Evolutionary conservation across 2,797 vertebrate genomes (phyloP), one percentile per base, ranked within the genome.

Genomic region (Enteromius treurensis): DNA sequence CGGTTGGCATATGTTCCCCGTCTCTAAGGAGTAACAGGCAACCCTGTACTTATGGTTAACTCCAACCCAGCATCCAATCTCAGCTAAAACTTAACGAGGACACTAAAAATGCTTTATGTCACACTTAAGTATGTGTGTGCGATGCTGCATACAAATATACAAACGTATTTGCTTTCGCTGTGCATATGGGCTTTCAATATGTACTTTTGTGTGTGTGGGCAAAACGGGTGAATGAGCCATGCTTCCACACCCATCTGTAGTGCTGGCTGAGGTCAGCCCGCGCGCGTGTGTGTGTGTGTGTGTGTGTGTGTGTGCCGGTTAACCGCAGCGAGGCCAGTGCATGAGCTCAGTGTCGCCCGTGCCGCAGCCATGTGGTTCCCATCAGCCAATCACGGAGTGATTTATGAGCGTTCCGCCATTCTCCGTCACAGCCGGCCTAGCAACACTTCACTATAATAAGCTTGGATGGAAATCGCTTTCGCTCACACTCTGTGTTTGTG

Each of bases 371-470:
- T 94, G 93, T 94, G 93, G 91, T 95, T 95, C 92, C 92, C 93
- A 94, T 95, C 93, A 93, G 91, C 93, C 90, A 93, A 93, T 94
- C 85, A 89, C 91, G 88, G 91, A 87, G 93, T 95, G 93, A 95
- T 95, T 95, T 94, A 95, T 94, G 93, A 94, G 93, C 58, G 87
- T 90, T 87, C 89, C 82, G 80, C 91, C 88, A 60, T 91, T 90
- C 91, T 87, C 69, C 34, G 60, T 85, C 91, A 89, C 89, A 89
- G 87, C 90, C 62, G 89, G 88, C 92, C 90, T 87, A 82, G 81
- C 91, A 90, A 87, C 89, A 87, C 89, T 89, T 92, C 91, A 92
- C 91, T 92, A 93, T 90, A 94, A 94, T 93, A 93, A 93, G 93
- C 92, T 90, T 17, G 55, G 87, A 88, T 85, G 88, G 87, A 86